Conservation (phyloP, 2,888 invertebrate species). For the Erebia ligea region DNA sequence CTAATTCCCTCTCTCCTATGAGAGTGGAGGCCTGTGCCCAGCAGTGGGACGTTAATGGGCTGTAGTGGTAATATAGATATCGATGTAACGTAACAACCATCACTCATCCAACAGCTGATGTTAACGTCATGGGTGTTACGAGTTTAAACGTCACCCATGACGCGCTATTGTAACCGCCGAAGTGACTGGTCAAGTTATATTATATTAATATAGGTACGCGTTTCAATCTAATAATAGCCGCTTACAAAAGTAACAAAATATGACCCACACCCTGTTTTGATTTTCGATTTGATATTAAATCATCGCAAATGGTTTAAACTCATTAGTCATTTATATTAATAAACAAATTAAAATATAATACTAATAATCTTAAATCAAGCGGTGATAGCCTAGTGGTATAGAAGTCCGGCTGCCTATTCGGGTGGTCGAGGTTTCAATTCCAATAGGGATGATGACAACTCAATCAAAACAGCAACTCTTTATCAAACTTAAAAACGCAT, state of each 20-base stretch:
- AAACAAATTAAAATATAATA: too few relatives aligned
- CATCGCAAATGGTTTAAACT: neutral
- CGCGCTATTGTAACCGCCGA: constrained; percentile 38
- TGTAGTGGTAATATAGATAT: constrained; percentile 35
- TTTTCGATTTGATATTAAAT: neutral
- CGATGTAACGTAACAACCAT: constrained; percentile 10
- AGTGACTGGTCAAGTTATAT: neutral
- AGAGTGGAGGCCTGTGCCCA: too few relatives aligned
- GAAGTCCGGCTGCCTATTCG: too few relatives aligned
- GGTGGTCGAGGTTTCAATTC: too few relatives aligned
- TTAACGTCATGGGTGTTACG: constrained; percentile 31
- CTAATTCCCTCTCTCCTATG: too few relatives aligned
- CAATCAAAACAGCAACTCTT: too few relatives aligned
- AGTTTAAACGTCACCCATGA: constrained; percentile 32
- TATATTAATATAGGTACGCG: neutral
- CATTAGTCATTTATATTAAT: neutral
- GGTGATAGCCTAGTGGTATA: too few relatives aligned
- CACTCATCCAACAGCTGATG: constrained; percentile 19
- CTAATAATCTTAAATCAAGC: too few relatives aligned
- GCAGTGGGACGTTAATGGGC: too few relatives aligned
- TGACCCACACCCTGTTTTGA: constrained; percentile 11
- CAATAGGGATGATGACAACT: too few relatives aligned
- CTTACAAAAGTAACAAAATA: constrained; percentile 32
- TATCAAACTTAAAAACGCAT: too few relatives aligned
- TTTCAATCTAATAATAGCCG: constrained; percentile 28